Conservation (phyloP, 2,888 invertebrate species). For the Conops quadrifasciatus region DNA sequence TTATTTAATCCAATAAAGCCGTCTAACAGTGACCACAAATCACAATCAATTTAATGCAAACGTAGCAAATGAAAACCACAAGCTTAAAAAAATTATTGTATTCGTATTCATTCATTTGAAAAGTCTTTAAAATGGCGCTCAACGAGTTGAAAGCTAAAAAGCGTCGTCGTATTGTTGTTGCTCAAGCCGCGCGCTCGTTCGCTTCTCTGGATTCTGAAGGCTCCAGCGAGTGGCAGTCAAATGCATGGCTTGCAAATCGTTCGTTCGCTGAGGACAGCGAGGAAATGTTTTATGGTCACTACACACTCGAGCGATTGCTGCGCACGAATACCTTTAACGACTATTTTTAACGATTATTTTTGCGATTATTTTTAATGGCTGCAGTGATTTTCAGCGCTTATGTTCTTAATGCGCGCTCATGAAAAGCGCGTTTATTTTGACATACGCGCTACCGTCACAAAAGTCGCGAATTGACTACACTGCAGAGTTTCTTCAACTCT, state of each 20-base stretch:
- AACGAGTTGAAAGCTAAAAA: not conserved
- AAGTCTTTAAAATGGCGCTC: slow-evolving; percentile 13
- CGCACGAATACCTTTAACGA: slow-evolving; percentile 1
- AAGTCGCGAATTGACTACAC: too few species aligned
- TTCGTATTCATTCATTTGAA: not conserved
- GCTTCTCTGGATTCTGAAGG: too few species aligned
- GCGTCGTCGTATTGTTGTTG: too few species aligned
- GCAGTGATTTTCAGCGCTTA: not conserved
- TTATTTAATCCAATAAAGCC: not conserved
- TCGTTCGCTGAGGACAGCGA: too few species aligned
- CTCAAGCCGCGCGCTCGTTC: too few species aligned
- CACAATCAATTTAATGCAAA: not conserved
- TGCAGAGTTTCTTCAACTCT: too few species aligned
- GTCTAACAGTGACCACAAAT: not conserved
- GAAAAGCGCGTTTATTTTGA: too few species aligned
- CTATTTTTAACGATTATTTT: not conserved
- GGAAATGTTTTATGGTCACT: too few species aligned
- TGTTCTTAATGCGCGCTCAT: too few species aligned
- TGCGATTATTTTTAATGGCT: not conserved
- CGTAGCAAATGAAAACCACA: not conserved
- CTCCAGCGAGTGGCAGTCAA: not conserved
- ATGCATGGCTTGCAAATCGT: too few species aligned
- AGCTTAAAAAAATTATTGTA: not conserved
- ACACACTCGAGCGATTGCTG: not conserved
- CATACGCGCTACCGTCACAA: too few species aligned